A percentile compares a stretch with the other conserved stretches of the same genome.
phyloP scores from a whole-genome alignment of 2,113 vertebrate genomes.

The Pithys albifrons region DNA sequence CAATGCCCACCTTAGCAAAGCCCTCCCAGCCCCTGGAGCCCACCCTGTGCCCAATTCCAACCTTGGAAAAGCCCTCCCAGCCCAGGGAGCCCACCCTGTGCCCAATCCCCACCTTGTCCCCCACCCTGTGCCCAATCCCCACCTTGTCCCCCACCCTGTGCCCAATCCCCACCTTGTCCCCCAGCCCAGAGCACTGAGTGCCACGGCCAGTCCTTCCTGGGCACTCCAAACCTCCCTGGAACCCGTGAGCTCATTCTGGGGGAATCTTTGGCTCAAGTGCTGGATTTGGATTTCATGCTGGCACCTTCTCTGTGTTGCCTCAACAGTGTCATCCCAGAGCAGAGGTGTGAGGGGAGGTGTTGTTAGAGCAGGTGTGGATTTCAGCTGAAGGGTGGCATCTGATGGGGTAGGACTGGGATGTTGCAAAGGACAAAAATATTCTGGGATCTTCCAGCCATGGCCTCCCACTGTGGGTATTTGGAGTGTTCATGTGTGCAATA shows the following conservation, averaged over 20 bases:
- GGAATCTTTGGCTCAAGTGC: background rate
- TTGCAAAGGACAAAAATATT: background rate
- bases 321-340: background rate
- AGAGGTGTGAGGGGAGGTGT: background rate
- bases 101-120: too few species aligned
- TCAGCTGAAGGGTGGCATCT: background rate
- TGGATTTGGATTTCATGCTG: background rate
- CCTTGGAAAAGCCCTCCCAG: too few species aligned
- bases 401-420: background rate
- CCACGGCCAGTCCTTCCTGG: background rate
- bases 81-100: background rate
- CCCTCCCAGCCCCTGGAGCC: too few species aligned
- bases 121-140: background rate
- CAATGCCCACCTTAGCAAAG: too few species aligned
- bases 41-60: too few species aligned
- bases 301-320: background rate
- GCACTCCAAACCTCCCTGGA: background rate
- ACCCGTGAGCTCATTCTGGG: background rate
- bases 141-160: background rate
- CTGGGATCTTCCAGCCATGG: background rate
- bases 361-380: background rate
- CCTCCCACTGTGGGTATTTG: background rate
- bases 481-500: background rate
- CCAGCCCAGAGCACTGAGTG: background rate
- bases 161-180: background rate